Conservation (phyloP, 2,797 vertebrate genomes). For the Hydrolagus colliei region DNA sequence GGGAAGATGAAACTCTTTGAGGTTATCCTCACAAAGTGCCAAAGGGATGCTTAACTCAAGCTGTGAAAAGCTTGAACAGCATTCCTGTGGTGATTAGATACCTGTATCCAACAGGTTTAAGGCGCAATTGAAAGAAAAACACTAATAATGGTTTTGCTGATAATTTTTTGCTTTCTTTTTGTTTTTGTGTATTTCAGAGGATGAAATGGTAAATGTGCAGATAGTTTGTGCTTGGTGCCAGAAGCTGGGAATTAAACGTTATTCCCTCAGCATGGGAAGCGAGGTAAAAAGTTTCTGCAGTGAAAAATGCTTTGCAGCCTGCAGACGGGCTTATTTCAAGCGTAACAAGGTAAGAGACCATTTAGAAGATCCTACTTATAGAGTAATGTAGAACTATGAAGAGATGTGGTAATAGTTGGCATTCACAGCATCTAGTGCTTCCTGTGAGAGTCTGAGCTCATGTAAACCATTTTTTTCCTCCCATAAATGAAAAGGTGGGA, state of each 20-base stretch:
- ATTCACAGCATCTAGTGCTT: neutral
- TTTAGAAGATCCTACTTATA: neutral
- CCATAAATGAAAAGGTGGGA: neutral
- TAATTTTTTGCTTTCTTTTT: constrained; percentile 54
- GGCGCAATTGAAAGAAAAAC: neutral
- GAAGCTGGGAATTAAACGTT: constrained; percentile 96
- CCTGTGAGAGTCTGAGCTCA: neutral
- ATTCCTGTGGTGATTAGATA: neutral
- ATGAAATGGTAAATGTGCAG: constrained; percentile 91
- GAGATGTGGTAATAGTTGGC: neutral
- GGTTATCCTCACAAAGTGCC: too few relatives aligned
- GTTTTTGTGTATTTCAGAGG: constrained; percentile 71
- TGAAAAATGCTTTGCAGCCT: constrained; percentile 97
- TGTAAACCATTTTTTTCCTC: neutral
- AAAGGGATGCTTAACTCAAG: too few relatives aligned
- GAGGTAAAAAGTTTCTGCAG: constrained; percentile 99
- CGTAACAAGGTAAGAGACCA: constrained; percentile 87
- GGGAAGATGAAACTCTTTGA: too few relatives aligned
- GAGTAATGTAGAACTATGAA: neutral
- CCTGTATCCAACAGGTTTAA: neutral
- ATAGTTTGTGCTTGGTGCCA: constrained; percentile 99
- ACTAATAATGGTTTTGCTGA: constrained; percentile 43
- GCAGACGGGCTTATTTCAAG: constrained; percentile 96
- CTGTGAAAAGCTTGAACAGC: neutral
- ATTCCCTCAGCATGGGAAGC: constrained; percentile 97